Conservation (phyloP, 2,113 vertebrate species). For the Hipposideros armiger region DNA sequence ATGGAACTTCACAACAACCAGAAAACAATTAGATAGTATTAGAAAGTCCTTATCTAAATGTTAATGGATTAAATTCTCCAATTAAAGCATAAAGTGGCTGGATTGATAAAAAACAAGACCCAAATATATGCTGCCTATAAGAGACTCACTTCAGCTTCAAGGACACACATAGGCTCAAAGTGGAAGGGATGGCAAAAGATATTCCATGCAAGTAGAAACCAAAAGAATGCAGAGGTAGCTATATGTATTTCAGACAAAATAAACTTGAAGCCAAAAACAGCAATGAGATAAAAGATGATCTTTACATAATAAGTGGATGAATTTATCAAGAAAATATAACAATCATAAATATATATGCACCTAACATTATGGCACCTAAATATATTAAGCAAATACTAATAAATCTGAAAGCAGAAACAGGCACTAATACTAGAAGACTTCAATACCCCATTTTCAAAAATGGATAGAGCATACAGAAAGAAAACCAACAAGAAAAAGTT, state of each 20-base stretch:
- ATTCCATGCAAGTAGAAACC: background rate
- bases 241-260: background rate
- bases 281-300: background rate
- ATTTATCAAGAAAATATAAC: background rate
- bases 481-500: background rate
- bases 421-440: background rate
- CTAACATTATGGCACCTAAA: background rate
- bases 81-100: background rate
- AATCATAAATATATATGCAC: background rate
- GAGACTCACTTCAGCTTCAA: background rate
- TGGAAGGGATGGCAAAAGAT: background rate
- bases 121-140: background rate
- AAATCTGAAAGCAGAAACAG: background rate
- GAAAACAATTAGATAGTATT: background rate
- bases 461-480: background rate
- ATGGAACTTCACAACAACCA: background rate
- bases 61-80: background rate
- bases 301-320: background rate
- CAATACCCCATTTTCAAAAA: background rate
- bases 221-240: background rate
- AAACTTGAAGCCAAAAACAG: background rate
- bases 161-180: background rate
- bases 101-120: background rate
- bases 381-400: background rate
- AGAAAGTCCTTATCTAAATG: background rate